Evolutionary conservation across 2,888 invertebrate genomes (phyloP), one percentile per base, ranked within the genome.

Genomic region (Eilema depressum): DNA sequence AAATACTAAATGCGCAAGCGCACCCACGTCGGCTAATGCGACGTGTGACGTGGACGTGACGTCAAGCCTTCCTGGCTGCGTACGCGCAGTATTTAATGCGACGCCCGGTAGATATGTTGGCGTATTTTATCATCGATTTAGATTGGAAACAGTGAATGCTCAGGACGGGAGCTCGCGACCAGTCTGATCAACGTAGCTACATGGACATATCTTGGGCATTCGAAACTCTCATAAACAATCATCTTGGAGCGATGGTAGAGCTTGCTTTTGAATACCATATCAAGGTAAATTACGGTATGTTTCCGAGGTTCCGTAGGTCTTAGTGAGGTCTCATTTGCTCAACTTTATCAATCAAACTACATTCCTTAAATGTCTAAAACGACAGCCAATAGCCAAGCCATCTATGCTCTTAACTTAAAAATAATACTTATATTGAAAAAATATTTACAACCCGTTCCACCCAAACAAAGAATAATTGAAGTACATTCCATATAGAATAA

Each of bases 381-480:
- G n/a, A 53, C 20, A 53, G n/a, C 53, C 10, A n/a, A 53, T 53
- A n/a, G 7, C 20, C 17, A 47, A 7, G 3, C 17, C 17, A 47
- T 7, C 4, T 20, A 20, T 8, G 47, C 20, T n/a, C n/a, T 53
- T n/a, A 53, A 53, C n/a, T 53, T 53, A 53, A 53, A 53, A 53
- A 53, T 53, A 53, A 53, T 53, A 53, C n/a, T n/a, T 53, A 47
- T 5, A n/a, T 59, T 56, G 7, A 57, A 57, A 57, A 59, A 59
- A 59, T 14, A 23, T 59, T 57, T n/a, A 28, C 56, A 56, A n/a
- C 56, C 7, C 5, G 28, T 56, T 47, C 56, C 14, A 25, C 5
- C 20, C 33, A 25, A 56, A 25, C 57, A 57, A 26, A 57, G 53
- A 57, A 23, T 23, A 57, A 66, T 57, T 66, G 33, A 65, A 33